phyloP scores from a whole-genome alignment of 2,797 vertebrate species.

The Octomys mimax region DNA sequence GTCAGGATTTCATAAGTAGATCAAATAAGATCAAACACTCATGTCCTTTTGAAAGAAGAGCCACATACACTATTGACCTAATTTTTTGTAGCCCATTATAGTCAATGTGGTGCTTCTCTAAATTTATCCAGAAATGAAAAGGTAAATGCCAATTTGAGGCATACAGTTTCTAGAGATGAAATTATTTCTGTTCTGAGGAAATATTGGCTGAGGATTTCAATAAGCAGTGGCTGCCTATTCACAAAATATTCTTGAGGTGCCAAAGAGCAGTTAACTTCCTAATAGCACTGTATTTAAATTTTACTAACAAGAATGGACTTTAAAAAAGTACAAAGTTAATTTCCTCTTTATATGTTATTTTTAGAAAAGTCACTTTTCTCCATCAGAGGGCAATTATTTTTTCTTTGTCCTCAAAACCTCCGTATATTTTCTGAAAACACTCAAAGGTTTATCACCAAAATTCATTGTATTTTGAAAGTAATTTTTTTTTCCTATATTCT shows the following conservation, averaged over 20 bases:
- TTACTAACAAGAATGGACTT: constrained; percentile 67
- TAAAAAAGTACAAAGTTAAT: constrained; percentile 76
- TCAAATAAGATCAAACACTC: constrained; percentile 43
- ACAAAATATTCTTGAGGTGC: constrained; percentile 50
- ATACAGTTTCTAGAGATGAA: constrained; percentile 46
- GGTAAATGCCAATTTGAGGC: constrained; percentile 3
- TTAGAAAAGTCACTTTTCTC: constrained; percentile 65
- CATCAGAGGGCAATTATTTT: constrained; percentile 69
- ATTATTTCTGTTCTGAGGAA: constrained; percentile 61
- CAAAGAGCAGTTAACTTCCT: constrained; percentile 53
- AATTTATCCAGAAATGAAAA: constrained; percentile 33
- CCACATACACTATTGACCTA: not conserved
- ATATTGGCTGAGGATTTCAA: constrained; percentile 61
- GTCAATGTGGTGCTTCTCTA: not conserved
- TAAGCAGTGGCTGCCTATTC: constrained; percentile 60
- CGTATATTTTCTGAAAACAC: constrained; percentile 66
- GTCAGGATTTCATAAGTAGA: constrained; percentile 58
- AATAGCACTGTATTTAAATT: constrained; percentile 68
- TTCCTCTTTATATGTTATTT: constrained; percentile 59
- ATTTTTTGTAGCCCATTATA: not conserved
- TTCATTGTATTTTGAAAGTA: constrained; percentile 68
- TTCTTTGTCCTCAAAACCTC: constrained; percentile 69
- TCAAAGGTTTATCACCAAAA: constrained; percentile 68
- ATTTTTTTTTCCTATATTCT: constrained; percentile 9
- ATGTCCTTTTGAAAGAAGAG: constrained; percentile 24